Base-by-base conservation (phyloP, 1,140 invertebrate species). In the Calliphora vicina region DNA sequence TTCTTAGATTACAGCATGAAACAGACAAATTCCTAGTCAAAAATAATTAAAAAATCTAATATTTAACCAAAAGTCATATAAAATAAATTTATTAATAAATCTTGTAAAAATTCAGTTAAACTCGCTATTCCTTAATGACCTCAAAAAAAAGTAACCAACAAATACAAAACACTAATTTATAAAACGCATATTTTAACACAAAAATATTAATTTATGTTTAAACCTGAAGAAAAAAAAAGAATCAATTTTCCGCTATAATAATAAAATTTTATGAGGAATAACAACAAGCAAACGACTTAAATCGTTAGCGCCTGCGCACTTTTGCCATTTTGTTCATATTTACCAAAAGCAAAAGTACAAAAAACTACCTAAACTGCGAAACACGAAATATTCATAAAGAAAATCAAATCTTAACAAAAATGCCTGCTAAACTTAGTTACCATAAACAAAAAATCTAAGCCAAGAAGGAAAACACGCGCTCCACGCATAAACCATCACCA, bases 251-350 rank as follows among this genome's bases (percentile, higher is more conserved):
- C 61, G n/a, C 61, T 20, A 67, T 67, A 67, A 67, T 67, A 67
- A 25, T 67, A 23, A 67, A 67, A 67, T 23, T 67, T 67, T 67
- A 67, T 23, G 61, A 67, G 23, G 61, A 50, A 50, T 12, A 43
- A 6, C 17, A 50, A 50, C 61, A 25, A 23, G 20, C 25, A 25
- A 67, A 50, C 4, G 15, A 23, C 61, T 23, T 10, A 67, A 67
- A 67, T 67, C 61, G 61, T 67, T 67, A 67, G 61, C n/a, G 61
- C 61, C 61, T 67, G 61, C 61, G 61, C 61, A 67, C 17, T 17
- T 57, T 57, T n/a, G 15, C 17, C 2, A 17, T 57, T 57, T 57
- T n/a, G 50, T 17, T 13, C 50, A 57, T 12, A 15, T n/a, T 17
- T 2, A 12, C 12, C 13, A 57, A 57, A 57, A 57, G 17, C 8